These are phyloP conservation scores for Pyrochroa serraticornis DNA, from an alignment of 2,888 invertebrate species.

Conservation along the genomic window DNA sequence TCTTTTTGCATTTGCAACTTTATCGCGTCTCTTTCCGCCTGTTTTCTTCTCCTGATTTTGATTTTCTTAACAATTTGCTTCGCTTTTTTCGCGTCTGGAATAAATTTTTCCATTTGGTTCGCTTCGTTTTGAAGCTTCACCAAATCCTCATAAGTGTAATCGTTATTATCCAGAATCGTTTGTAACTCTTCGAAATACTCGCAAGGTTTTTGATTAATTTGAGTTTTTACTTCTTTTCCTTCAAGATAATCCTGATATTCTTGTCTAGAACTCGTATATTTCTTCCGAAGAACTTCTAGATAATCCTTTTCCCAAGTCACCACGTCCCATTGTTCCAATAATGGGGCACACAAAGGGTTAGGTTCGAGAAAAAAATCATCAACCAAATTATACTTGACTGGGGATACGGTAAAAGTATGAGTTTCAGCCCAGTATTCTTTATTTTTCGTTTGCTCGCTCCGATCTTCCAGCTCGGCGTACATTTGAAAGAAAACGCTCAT, in stretches of 20 bases:
- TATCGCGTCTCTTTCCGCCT: slow-evolving; percentile 58
- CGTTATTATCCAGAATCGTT: slow-evolving; percentile 1
- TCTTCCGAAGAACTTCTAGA: slow-evolving; percentile 56
- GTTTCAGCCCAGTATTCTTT: slow-evolving; percentile 32
- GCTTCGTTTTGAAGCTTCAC: slow-evolving; percentile 40
- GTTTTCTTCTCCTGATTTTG: slow-evolving; percentile 57
- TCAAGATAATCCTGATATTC: slow-evolving; percentile 39
- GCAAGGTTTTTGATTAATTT: not conserved
- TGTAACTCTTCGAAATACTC: slow-evolving; percentile 6
- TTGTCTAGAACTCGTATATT: slow-evolving; percentile 45
- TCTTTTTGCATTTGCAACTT: slow-evolving; percentile 61
- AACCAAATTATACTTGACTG: slow-evolving; percentile 23
- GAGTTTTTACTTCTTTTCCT: not conserved
- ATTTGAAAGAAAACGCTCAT: slow-evolving; percentile 67
- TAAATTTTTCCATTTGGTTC: slow-evolving; percentile 30
- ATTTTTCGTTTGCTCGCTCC: slow-evolving; percentile 52
- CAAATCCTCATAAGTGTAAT: slow-evolving; percentile 43
- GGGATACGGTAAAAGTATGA: slow-evolving; percentile 51
- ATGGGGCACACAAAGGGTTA: slow-evolving; percentile 57
- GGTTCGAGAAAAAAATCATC: slow-evolving; percentile 26
- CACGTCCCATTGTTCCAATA: slow-evolving; percentile 60
- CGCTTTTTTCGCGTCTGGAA: slow-evolving; percentile 46
- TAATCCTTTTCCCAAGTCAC: slow-evolving; percentile 65
- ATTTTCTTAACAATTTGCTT: slow-evolving; percentile 61
- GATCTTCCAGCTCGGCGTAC: slow-evolving; percentile 64